Percentiles rank a stretch among this genome's conserved stretches.
Conservation (phyloP, 1,140 invertebrate genomes). For the Caerostris darwini region DNA sequence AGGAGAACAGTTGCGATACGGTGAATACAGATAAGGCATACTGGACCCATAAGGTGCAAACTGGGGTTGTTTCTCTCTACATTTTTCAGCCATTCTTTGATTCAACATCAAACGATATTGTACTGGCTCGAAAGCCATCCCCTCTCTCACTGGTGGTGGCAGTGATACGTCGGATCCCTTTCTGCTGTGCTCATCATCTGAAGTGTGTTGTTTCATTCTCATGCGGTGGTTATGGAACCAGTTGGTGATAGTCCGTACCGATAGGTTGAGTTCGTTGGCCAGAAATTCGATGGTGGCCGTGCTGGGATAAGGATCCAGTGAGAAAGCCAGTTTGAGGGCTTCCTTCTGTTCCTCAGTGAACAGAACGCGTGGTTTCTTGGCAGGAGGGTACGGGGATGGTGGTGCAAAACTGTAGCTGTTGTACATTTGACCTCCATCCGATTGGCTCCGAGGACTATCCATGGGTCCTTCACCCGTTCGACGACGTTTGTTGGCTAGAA, state of each 20-base stretch:
- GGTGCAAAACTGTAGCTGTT: constrained; percentile 69
- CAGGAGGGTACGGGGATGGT: constrained; percentile 80
- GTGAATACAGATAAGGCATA: constrained; percentile 69
- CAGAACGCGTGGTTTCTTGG: constrained; percentile 95
- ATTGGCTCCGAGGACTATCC: constrained; percentile 73
- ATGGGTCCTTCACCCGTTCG: constrained; percentile 73
- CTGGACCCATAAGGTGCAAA: constrained; percentile 36
- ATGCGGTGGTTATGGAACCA: constrained; percentile 99
- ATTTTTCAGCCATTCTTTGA: constrained; percentile 85
- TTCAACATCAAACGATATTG: constrained; percentile 93
- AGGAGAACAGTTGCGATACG: constrained; percentile 73
- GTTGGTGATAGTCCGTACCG: constrained; percentile 97
- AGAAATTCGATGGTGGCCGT: constrained; percentile 97
- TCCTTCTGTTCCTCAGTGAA: constrained; percentile 99
- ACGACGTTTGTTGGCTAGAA: constrained; percentile 77
- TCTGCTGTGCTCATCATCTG: constrained; percentile 56
- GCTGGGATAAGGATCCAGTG: constrained; percentile 97
- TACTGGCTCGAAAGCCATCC: constrained; percentile 90
- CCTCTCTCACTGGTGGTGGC: constrained; percentile 76
- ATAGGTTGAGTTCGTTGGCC: constrained; percentile 93
- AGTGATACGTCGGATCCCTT: constrained; percentile 26
- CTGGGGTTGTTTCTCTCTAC: constrained; percentile 60
- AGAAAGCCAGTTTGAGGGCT: constrained; percentile 94
- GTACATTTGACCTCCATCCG: constrained; percentile 60
- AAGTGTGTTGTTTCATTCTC: constrained; percentile 93